Percentiles rank a stretch among this genome's conserved stretches.
phyloP scores from a whole-genome alignment of 1,140 invertebrate species.

The Cydia strobilella region DNA sequence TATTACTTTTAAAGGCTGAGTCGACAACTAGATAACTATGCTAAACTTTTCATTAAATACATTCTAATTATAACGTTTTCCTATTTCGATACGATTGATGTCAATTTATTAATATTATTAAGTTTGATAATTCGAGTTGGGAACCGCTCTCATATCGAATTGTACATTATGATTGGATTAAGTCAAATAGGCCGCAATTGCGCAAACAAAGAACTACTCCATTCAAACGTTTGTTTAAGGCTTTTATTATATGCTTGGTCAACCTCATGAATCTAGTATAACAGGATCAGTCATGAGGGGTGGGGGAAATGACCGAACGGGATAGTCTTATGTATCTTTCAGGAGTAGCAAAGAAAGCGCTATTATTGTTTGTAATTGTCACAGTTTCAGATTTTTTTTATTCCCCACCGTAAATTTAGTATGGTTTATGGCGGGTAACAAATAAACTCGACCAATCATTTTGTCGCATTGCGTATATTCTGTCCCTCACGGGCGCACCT shows the following conservation, averaged over 20 bases:
- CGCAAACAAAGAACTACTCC: neutral
- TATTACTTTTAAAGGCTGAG: conserved; percentile 29
- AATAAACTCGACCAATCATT: too few relatives aligned
- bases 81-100: conserved; percentile 25
- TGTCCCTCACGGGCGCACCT: too few relatives aligned
- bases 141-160: neutral
- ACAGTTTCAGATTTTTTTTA: too few relatives aligned
- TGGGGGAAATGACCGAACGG: too few relatives aligned
- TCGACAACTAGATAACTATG: conserved; percentile 28
- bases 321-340: too few relatives aligned
- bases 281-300: too few relatives aligned
- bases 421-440: too few relatives aligned
- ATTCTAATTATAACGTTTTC: conserved; percentile 4
- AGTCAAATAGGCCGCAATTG: conserved; percentile 26
- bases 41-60: conserved; percentile 27
- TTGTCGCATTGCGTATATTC: too few relatives aligned
- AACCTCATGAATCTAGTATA: neutral
- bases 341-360: too few relatives aligned
- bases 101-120: conserved; percentile 12
- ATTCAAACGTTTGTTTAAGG: neutral
- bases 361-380: too few relatives aligned
- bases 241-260: neutral
- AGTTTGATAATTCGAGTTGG: conserved; percentile 14
- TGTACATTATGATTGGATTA: neutral
- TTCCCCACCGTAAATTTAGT: too few relatives aligned